These are phyloP conservation scores for Crocidura indochinensis DNA, from an alignment of 2,797 vertebrate species.

Conservation along the genomic window DNA sequence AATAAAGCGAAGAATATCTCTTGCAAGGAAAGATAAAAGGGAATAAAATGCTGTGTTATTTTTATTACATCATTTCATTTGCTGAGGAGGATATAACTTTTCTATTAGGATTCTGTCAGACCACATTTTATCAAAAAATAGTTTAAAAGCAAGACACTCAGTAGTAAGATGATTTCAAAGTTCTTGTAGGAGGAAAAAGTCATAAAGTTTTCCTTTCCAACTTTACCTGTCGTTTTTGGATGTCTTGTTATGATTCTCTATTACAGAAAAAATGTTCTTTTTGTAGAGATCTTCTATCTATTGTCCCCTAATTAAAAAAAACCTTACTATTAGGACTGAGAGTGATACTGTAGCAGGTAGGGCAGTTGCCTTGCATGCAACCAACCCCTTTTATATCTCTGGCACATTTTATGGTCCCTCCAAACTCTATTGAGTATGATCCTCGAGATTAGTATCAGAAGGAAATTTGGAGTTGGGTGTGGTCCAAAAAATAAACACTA, in stretches of 20 bases:
- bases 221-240: background rate
- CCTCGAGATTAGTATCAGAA: too few species aligned
- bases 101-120: constrained; percentile 13
- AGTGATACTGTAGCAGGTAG: too few species aligned
- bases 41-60: constrained; percentile 28
- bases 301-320: background rate
- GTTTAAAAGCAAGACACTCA: background rate
- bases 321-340: too few species aligned
- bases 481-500: too few species aligned
- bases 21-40: constrained; percentile 8
- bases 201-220: background rate
- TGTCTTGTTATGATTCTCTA: background rate
- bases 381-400: too few species aligned
- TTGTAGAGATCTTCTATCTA: background rate
- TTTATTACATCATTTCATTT: constrained; percentile 35
- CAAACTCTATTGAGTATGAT: too few species aligned
- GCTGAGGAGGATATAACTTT: background rate
- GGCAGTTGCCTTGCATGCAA: too few species aligned
- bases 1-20: constrained; percentile 24
- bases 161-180: constrained; percentile 27
- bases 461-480: too few species aligned
- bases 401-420: too few species aligned
- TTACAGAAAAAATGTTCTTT: background rate
- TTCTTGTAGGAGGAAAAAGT: background rate
- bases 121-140: background rate